Evolutionary conservation across 2,113 vertebrate species (phyloP), one percentile per base, ranked within the genome.

Genomic region (Oncorhynchus kisutch): DNA sequence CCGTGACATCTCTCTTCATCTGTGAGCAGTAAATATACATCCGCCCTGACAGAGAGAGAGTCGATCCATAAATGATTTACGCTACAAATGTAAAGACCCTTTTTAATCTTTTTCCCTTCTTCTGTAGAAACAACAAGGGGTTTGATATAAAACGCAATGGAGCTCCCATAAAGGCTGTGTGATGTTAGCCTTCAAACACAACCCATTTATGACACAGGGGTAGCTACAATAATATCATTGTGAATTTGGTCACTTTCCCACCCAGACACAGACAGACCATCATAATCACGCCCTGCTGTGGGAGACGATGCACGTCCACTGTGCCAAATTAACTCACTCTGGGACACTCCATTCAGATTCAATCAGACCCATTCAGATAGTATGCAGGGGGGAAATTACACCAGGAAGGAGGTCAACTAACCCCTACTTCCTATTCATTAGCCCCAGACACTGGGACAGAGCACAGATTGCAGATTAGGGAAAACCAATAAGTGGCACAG

Each of bases 281-380:
- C 76, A 72, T 76, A 80, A 76, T 7, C 16, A n/a, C 29, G 67
- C 39, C 78, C 77, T 39, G 75, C 81, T 74, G 82, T n/a, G 77
- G 74, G 74, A 80, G 51, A 70, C 68, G 57, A 74, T 71, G 71
- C 71, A 75, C 0, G 48, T 77, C 24, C 60, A 27, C 51, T 20
- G 39, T 77, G 70, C 68, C 59, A 75, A 86, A 83, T 81, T 70
- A 84, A 80, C 73, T 84, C 60, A 45, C 82, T 51, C 57, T 69
- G 79, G 74, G 81, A 86, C 60, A 20, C 81, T 75, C 73, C 73
- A 74, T 68, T 72, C 64, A 78, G 83, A 84, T 75, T 78, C 77
- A 83, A 79, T 71, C 67, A 71, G 65, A 64, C 75, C 39, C 34
- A 49, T n/a, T 9, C 34, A 0, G 59, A 71, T 75, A 73, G 77